Evolutionary conservation across 2,113 vertebrate genomes (phyloP), one percentile per base, ranked within the genome.

Genomic region (Corvus moneduloides): DNA sequence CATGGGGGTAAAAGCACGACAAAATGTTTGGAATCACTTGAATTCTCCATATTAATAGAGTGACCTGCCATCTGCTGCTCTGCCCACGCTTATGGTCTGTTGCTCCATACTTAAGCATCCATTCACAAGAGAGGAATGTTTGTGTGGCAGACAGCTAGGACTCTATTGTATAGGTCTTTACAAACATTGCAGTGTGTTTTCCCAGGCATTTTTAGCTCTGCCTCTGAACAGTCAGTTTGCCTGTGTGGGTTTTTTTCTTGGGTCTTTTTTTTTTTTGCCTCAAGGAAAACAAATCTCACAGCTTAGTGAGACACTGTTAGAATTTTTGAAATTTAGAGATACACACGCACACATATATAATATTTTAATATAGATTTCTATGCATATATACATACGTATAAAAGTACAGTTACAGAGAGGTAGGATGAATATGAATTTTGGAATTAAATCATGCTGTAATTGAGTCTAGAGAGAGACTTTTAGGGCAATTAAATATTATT

Each of bases 41-140:
- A 81, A 92, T 94, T 94, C 80, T 72, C 56, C 12, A 0, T 46
- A 52, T 82, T 63, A 92, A 75, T 28, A 37, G 77, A 62, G 27
- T 51, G 89, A 73, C 71, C 66, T 87, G 58, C 58, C 89, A 85
- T 76, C 66, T 95, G 95, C 35, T 91, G 79, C 74, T 74, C 84
- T 93, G 84, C 71, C 69, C 74, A 14, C 62, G 23, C 43, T 74
- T 39, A 18, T 26, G 76, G 28, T 58, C 59, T 88, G 76, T 7
- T 77, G 81, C 73, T 84, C 56, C 89, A 27, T 35, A 43, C 39
- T 55, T 84, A 55, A 84, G 78, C 56, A 85, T 6, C 41, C 71
- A 41, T 85, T 94, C 87, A 90, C 16, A 59, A 1, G 4, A 68
- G 69, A 87, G 62, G 69, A 92, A 89, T 78, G 84, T 59, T 62